phyloP scores from a whole-genome alignment of 2,797 vertebrate genomes.

The Astyanax mexicanus region DNA sequence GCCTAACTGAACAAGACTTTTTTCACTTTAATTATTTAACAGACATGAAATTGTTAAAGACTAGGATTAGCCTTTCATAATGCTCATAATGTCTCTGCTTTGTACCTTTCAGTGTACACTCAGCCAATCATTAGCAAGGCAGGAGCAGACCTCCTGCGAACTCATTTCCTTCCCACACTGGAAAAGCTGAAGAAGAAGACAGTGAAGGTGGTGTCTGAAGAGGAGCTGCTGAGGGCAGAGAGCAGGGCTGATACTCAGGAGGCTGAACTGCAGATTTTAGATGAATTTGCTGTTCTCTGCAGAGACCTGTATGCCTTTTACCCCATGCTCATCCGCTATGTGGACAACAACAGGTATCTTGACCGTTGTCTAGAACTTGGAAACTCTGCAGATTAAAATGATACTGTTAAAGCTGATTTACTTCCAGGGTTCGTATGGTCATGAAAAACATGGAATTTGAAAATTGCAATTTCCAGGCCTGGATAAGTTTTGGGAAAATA shows the following conservation, averaged over 20 bases:
- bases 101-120: slow-evolving; percentile 85
- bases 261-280: slow-evolving; percentile 94
- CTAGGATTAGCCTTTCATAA: not conserved
- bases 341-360: slow-evolving; percentile 95
- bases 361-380: not conserved
- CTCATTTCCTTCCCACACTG: slow-evolving; percentile 94
- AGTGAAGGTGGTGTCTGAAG: slow-evolving; percentile 91
- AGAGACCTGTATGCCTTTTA: slow-evolving; percentile 98
- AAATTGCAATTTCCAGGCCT: too few relatives aligned
- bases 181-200: slow-evolving; percentile 97
- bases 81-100: not conserved
- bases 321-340: slow-evolving; percentile 96
- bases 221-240: slow-evolving; percentile 93
- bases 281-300: slow-evolving; percentile 96
- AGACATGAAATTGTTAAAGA: too few relatives aligned
- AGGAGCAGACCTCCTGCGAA: slow-evolving; percentile 88
- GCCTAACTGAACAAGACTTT: too few relatives aligned
- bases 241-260: slow-evolving; percentile 92
- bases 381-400: not conserved
- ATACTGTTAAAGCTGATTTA: not conserved
- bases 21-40: too few relatives aligned
- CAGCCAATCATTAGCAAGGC: slow-evolving; percentile 99
- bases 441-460: too few relatives aligned
- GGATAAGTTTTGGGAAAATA: too few relatives aligned
- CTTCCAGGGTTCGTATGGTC: too few relatives aligned